Percentiles rank a stretch among this genome's conserved stretches.
Evolutionary conservation across 2,113 vertebrate species (phyloP).

Genomic region (Paramormyrops kingsleyae): DNA sequence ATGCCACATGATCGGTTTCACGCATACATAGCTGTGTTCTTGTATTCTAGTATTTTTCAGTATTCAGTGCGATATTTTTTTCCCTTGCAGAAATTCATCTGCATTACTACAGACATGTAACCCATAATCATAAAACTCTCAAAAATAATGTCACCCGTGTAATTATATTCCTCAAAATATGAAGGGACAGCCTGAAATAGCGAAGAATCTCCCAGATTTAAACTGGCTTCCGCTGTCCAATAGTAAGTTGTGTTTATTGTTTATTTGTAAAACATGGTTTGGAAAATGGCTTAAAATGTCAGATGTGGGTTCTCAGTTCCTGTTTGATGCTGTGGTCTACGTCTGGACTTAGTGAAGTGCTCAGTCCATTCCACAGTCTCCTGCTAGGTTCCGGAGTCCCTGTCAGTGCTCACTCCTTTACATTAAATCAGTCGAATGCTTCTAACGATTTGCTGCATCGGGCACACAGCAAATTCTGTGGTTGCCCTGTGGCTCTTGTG

Average conservation of each 20-base stretch:
- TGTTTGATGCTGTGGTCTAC: not conserved
- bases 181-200: not conserved
- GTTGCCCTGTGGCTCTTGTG: not conserved
- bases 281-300: not conserved
- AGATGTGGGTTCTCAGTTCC: not conserved
- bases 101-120: not conserved
- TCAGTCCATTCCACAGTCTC: not conserved
- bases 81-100: not conserved
- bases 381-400: not conserved
- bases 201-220: not conserved
- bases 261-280: not conserved
- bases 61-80: not conserved
- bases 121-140: not conserved
- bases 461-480: not conserved
- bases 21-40: not conserved
- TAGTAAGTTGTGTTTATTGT: not conserved
- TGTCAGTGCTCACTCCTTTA: not conserved
- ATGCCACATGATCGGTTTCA: not conserved
- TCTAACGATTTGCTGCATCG: not conserved
- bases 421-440: not conserved
- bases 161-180: not conserved
- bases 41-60: not conserved
- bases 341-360: not conserved
- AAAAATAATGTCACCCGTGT: not conserved
- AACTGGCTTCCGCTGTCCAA: not conserved